Evolutionary conservation across 2,888 invertebrate species (phyloP).

Genomic region (Argyra leucocephala): DNA sequence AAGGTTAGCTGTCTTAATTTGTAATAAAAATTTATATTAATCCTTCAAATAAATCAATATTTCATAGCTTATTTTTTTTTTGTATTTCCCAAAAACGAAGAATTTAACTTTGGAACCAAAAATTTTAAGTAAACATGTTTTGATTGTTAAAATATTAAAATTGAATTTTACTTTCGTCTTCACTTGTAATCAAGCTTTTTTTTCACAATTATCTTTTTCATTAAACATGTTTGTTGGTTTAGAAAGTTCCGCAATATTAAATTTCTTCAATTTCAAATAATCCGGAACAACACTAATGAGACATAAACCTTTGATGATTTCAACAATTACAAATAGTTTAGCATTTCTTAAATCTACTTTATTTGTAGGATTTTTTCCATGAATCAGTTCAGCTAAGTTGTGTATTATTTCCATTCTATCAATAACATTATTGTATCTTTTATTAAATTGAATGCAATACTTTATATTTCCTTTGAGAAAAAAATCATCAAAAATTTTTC

Average conservation of each 20-base stretch:
- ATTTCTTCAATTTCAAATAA: slow-evolving; percentile 70
- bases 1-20: too few relatives aligned
- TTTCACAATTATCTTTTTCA: slow-evolving; percentile 4
- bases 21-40: too few relatives aligned
- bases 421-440: slow-evolving; percentile 65
- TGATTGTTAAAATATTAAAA: too few relatives aligned
- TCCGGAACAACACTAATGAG: slow-evolving; percentile 71
- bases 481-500: slow-evolving; percentile 59
- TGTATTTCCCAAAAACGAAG: too few relatives aligned
- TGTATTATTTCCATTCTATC: slow-evolving; percentile 63
- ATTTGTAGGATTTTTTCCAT: slow-evolving; percentile 58
- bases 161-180: too few relatives aligned
- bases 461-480: slow-evolving; percentile 63
- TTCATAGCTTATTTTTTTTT: too few relatives aligned
- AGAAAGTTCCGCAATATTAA: slow-evolving; percentile 63
- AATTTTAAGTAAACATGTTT: too few relatives aligned
- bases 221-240: slow-evolving; percentile 21
- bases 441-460: slow-evolving; percentile 68
- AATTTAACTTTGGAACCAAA: too few relatives aligned
- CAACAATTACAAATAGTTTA: slow-evolving; percentile 67
- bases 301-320: slow-evolving; percentile 71
- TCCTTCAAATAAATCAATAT: too few relatives aligned
- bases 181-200: not conserved
- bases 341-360: slow-evolving; percentile 71
- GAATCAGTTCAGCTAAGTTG: slow-evolving; percentile 61